Percentiles rank a stretch among this genome's conserved stretches.
Evolutionary conservation across 2,888 invertebrate species (phyloP).

Genomic region (Mythimna ferrago): DNA sequence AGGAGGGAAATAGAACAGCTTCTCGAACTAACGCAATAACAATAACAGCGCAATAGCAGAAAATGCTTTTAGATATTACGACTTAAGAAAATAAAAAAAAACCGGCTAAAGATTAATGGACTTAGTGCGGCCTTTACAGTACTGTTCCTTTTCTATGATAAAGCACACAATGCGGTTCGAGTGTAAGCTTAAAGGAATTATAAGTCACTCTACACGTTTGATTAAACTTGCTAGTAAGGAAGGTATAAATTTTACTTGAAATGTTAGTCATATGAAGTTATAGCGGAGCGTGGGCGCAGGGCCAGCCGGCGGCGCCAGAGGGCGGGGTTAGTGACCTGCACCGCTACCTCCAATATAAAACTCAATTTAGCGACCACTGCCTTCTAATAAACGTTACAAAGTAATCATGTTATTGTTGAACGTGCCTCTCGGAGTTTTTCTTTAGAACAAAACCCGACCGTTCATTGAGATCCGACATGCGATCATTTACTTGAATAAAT

Average conservation of each 20-base stretch:
- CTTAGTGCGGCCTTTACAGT: constrained; percentile 49
- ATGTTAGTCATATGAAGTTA: constrained; percentile 52
- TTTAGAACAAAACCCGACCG: constrained; percentile 52
- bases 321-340: constrained; percentile 72
- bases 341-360: constrained; percentile 60
- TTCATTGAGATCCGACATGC: constrained; percentile 59
- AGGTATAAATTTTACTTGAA: constrained; percentile 21
- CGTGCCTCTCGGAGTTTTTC: constrained; percentile 52
- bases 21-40: constrained; percentile 15
- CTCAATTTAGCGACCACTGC: constrained; percentile 71
- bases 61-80: constrained; percentile 40
- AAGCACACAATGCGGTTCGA: constrained; percentile 56
- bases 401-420: constrained; percentile 70
- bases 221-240: constrained; percentile 26
- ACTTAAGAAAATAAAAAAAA: constrained; percentile 46
- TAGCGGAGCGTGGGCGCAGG: constrained; percentile 59
- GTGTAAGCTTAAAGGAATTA: constrained; percentile 63
- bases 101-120: constrained; percentile 52
- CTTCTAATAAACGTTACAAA: constrained; percentile 72
- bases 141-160: constrained; percentile 56
- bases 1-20: constrained; percentile 15
- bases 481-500: constrained; percentile 53
- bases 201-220: constrained; percentile 36
- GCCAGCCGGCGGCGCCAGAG: constrained; percentile 61
- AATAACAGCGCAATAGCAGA: constrained; percentile 15